These are phyloP conservation scores for Psittacus erithacus DNA, from an alignment of 2,113 vertebrate genomes.

Conservation along the genomic window DNA sequence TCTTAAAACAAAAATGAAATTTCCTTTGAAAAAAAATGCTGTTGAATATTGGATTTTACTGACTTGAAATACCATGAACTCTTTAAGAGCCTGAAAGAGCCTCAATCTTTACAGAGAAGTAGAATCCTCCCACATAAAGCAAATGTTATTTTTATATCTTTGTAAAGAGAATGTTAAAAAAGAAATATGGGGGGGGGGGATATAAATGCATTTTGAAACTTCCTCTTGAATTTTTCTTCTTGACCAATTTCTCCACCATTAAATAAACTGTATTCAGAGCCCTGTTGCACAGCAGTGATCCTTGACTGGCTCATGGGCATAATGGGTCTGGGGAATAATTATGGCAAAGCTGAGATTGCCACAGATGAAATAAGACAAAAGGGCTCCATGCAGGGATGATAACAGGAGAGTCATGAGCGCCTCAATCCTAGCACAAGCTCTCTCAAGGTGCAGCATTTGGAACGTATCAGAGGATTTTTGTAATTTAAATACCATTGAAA, in stretches of 20 bases:
- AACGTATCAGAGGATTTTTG: not conserved
- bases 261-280: not conserved
- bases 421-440: not conserved
- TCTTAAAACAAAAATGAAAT: not conserved
- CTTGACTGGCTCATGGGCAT: not conserved
- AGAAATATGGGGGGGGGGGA: not conserved
- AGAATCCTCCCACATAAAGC: not conserved
- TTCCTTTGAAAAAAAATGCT: not conserved
- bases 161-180: not conserved
- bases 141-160: not conserved
- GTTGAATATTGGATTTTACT: not conserved
- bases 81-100: not conserved
- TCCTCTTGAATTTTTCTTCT: not conserved
- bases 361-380: not conserved
- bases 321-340: not conserved
- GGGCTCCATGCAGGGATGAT: not conserved
- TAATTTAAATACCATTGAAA: not conserved
- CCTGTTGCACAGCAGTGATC: not conserved
- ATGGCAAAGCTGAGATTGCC: not conserved
- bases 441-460: not conserved
- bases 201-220: not conserved
- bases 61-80: not conserved
- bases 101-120: not conserved
- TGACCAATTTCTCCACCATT: not conserved
- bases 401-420: not conserved